phyloP scores from a whole-genome alignment of 2,797 vertebrate genomes.

The Pteronotus mesoamericanus region DNA sequence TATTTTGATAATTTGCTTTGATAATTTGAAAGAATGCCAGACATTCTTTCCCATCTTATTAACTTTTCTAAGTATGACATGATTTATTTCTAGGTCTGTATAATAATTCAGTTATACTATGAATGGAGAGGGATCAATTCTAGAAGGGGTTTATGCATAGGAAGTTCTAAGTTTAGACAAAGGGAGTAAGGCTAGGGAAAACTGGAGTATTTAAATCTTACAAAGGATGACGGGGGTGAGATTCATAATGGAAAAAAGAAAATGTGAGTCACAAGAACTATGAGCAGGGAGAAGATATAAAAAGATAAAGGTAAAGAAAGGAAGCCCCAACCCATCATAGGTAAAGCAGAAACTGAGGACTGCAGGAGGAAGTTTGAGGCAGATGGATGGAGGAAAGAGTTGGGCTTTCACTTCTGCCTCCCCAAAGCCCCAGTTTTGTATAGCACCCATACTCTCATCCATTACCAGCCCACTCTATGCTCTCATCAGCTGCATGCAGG shows the following conservation, averaged over 20 bases:
- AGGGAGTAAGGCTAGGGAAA: background rate
- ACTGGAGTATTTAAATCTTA: background rate
- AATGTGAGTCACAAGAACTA: background rate
- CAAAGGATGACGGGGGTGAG: background rate
- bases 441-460: background rate
- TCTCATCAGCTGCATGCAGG: conserved; percentile 35
- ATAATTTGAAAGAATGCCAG: no score
- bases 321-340: background rate
- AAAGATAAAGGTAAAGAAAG: background rate
- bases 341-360: background rate
- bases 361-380: background rate
- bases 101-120: conserved; percentile 19
- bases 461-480: background rate
- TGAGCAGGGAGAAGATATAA: background rate
- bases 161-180: conserved; percentile 37
- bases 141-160: conserved; percentile 3
- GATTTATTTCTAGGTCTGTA: conserved; percentile 34
- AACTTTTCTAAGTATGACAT: conserved; percentile 24
- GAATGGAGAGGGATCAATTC: background rate
- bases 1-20: conserved; percentile 6
- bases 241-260: conserved; percentile 4
- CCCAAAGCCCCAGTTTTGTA: background rate
- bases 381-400: background rate
- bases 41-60: background rate
- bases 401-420: background rate